Conservation (phyloP, 1,140 invertebrate species). For the Platyscapa corneri region DNA sequence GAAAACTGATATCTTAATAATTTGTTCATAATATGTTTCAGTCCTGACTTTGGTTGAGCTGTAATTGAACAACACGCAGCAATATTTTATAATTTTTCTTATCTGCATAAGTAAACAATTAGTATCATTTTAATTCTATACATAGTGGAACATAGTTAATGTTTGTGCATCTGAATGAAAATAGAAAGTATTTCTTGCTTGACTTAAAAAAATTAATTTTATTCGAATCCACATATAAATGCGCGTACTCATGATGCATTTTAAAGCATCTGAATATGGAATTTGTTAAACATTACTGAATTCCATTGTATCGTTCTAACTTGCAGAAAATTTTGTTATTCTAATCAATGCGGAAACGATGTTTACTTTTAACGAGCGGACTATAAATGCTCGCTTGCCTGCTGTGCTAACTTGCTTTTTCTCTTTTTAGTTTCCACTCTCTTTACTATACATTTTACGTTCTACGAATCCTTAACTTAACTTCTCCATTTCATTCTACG, state of each 20-base stretch:
- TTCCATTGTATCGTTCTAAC: conserved; percentile 12
- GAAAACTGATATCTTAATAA: too few relatives aligned
- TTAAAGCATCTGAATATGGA: conserved; percentile 56
- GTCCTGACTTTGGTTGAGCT: too few relatives aligned
- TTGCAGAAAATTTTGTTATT: conserved; percentile 56
- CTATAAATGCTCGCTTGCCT: neutral
- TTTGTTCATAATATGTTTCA: too few relatives aligned
- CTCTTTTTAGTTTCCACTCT: neutral
- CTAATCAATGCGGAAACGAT: conserved; percentile 64
- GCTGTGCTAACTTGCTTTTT: neutral
- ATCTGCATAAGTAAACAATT: too few relatives aligned
- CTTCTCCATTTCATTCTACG: neutral
- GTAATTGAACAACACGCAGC: too few relatives aligned
- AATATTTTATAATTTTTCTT: too few relatives aligned
- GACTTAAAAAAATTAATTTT: neutral
- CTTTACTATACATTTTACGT: neutral
- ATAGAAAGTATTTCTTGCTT: too few relatives aligned
- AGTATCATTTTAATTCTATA: too few relatives aligned
- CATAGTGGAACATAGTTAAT: too few relatives aligned
- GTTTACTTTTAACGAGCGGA: conserved; percentile 60
- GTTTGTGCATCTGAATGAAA: too few relatives aligned
- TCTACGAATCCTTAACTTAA: neutral
- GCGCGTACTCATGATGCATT: neutral
- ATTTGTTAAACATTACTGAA: conserved; percentile 52
- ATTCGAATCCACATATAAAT: neutral